Percentiles rank a stretch among this genome's conserved stretches.
These are phyloP conservation scores for Lepidocyrtoides sp. DNA, from an alignment of 2,888 invertebrate genomes.

Conservation along the genomic window DNA sequence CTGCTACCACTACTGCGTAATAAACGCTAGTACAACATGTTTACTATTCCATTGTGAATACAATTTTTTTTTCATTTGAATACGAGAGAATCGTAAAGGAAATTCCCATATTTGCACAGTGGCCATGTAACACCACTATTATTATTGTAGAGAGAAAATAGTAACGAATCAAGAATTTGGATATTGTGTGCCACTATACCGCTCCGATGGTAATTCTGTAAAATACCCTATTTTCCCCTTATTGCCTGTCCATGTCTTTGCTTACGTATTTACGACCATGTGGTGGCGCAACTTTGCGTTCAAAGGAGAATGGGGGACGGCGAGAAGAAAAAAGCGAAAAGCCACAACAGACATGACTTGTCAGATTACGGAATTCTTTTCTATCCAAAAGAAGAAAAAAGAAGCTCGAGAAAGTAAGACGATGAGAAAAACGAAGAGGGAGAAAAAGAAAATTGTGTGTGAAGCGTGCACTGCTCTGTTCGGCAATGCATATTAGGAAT, in stretches of 20 bases:
- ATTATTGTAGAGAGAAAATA: background rate
- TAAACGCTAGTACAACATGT: background rate
- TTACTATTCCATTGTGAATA: background rate
- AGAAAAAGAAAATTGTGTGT: too few species aligned
- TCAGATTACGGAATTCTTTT: conserved; percentile 39
- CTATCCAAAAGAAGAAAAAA: background rate
- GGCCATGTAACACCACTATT: background rate
- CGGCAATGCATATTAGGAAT: conserved; percentile 20
- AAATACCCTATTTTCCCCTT: conserved; percentile 36
- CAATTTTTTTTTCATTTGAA: background rate
- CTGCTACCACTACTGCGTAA: background rate
- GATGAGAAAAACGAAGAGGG: conserved; percentile 21
- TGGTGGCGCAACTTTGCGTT: background rate
- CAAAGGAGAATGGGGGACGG: background rate
- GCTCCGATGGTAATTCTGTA: conserved; percentile 44
- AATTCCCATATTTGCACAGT: conserved; percentile 33
- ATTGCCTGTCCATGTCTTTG: conserved; percentile 36
- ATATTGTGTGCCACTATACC: background rate
- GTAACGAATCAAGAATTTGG: conserved; percentile 15
- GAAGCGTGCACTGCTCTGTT: too few species aligned
- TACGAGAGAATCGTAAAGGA: conserved; percentile 15
- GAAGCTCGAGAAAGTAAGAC: conserved; percentile 19
- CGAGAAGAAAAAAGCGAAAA: conserved; percentile 11
- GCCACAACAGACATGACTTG: conserved; percentile 54
- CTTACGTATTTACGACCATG: conserved; percentile 33